Conservation (phyloP, 2,797 vertebrate species). For the Tadarida brasiliensis region DNA sequence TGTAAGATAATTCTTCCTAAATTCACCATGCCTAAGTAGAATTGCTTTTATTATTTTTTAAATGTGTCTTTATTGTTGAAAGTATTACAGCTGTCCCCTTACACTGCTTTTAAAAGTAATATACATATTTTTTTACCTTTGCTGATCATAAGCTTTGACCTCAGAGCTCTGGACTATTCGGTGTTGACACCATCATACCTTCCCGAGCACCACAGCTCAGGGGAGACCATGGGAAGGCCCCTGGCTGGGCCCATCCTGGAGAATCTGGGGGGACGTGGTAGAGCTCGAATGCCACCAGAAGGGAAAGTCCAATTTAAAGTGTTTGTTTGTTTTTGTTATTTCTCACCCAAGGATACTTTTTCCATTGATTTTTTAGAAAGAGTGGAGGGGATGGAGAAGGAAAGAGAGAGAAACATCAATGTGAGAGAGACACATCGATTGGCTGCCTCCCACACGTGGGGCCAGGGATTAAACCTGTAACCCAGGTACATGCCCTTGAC, state of each 20-base stretch:
- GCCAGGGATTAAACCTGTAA: no score
- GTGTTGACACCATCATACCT: rapidly evolving
- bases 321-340: no score
- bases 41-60: slow-evolving; percentile 89
- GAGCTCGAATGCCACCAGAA: no score
- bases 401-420: no score
- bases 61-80: no score
- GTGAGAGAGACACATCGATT: no score
- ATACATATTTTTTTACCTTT: slow-evolving; percentile 90
- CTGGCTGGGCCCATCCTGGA: not conserved
- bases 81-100: no score
- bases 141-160: slow-evolving; percentile 48
- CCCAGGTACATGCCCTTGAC: no score
- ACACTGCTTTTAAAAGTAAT: slow-evolving; percentile 91
- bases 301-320: not conserved
- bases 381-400: no score
- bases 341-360: no score
- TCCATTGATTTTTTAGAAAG: no score
- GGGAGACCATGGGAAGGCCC: not conserved
- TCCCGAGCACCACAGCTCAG: not conserved
- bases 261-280: not conserved
- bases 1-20: slow-evolving; percentile 93
- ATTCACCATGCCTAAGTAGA: slow-evolving; percentile 91
- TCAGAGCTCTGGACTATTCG: slow-evolving; percentile 57
- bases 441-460: no score